Evolutionary conservation across 2,797 vertebrate species (phyloP).

Genomic region (Lacerta viridis): DNA sequence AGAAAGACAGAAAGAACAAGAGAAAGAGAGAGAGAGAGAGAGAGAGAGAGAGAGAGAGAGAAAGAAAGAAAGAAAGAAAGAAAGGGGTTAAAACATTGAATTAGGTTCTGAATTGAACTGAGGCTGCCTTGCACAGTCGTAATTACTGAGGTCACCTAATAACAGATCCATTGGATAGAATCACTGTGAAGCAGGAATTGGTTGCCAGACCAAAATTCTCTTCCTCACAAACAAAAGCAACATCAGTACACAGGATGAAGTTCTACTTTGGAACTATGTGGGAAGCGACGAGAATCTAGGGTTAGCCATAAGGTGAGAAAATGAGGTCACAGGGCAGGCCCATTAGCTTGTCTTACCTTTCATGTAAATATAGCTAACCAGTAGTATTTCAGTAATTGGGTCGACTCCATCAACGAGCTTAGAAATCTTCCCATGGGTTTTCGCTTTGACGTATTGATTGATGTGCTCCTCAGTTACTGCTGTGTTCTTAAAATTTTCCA

Average conservation of each 20-base stretch:
- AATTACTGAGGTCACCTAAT: not conserved
- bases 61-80: no score
- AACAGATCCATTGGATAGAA: not conserved
- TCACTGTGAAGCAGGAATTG: not conserved
- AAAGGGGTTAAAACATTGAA: no score
- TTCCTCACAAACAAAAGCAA: not conserved
- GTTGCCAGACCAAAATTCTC: not conserved
- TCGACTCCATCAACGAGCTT: constrained; percentile 87
- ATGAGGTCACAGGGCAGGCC: not conserved
- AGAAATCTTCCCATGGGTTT: constrained; percentile 89
- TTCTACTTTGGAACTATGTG: not conserved
- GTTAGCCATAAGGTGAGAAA: not conserved
- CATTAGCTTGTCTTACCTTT: constrained; percentile 83
- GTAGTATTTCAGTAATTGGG: constrained; percentile 83
- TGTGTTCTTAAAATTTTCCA: constrained; percentile 82
- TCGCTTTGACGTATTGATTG: constrained; percentile 85
- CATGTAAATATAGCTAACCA: constrained; percentile 90
- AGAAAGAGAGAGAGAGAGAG: no score
- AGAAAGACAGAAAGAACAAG: not conserved
- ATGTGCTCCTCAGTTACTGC: constrained; percentile 79
- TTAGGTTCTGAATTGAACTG: no score
- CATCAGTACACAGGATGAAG: not conserved
- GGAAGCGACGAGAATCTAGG: not conserved
- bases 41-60: fast-evolving
- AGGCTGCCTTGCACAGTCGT: no score